Conservation (phyloP, 2,113 vertebrate species). For the Cavia aperea region DNA sequence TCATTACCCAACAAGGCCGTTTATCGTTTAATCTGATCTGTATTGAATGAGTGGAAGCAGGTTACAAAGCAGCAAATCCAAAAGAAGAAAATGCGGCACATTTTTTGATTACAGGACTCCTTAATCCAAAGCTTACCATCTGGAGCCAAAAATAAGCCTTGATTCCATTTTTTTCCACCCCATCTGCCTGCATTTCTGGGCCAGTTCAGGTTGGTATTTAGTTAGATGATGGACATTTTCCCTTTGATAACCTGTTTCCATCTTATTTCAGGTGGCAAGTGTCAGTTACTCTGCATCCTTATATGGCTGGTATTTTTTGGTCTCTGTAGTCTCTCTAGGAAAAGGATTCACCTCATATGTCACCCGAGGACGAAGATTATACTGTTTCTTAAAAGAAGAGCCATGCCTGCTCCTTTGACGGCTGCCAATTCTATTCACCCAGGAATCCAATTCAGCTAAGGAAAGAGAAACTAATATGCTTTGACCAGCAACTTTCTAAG, state of each 20-base stretch:
- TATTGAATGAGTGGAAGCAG: conserved; percentile 55
- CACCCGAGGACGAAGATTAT: neutral
- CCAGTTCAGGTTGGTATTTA: neutral
- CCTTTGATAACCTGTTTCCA: neutral
- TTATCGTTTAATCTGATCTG: conserved; percentile 68
- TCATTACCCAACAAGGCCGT: conserved; percentile 58
- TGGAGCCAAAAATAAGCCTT: conserved; percentile 28
- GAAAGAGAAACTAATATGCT: neutral
- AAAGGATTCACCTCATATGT: neutral
- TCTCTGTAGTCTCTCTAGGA: neutral
- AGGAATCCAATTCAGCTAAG: neutral
- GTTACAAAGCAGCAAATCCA: conserved; percentile 49
- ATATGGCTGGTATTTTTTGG: neutral
- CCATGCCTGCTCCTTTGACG: neutral
- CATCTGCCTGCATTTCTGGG: neutral
- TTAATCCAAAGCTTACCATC: conserved; percentile 41
- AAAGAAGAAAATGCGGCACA: conserved; percentile 41
- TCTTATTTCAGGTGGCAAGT: neutral
- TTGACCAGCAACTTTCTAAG: neutral
- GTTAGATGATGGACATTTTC: neutral
- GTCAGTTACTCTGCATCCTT: neutral
- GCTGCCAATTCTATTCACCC: neutral
- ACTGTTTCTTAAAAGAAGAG: neutral
- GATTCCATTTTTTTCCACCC: neutral
- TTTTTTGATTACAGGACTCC: conserved; percentile 53